phyloP scores from a whole-genome alignment of 2,888 invertebrate genomes.

The Heliconius hortense region DNA sequence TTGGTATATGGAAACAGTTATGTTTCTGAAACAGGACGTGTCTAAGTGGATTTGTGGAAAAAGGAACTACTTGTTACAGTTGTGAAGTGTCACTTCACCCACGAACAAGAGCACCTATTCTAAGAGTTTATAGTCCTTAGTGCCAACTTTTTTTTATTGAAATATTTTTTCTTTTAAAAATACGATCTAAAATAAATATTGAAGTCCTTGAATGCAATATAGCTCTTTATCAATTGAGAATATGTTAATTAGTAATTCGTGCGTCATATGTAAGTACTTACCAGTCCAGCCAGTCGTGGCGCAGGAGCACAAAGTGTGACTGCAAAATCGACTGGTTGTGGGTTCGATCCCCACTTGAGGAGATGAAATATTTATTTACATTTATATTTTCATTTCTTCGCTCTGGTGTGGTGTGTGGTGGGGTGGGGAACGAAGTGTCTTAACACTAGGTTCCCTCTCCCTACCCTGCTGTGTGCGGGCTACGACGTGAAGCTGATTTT shows the following conservation, averaged over 20 bases:
- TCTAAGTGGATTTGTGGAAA: constrained; percentile 28
- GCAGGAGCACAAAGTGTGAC: no score
- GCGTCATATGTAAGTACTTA: not conserved
- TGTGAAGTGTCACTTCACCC: constrained; percentile 8
- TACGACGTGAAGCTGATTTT: no score
- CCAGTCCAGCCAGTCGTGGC: no score
- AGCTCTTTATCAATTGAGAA: not conserved
- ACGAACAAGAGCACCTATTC: constrained; percentile 1
- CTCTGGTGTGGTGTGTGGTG: no score
- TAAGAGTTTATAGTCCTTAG: constrained; percentile 7
- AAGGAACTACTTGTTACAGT: constrained; percentile 11
- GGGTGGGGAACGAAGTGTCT: no score
- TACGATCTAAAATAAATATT: not conserved
- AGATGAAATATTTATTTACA: no score
- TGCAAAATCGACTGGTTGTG: no score
- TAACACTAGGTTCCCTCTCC: no score
- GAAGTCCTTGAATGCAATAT: not conserved
- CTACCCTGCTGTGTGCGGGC: no score
- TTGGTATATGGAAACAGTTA: not conserved
- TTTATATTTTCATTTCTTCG: no score
- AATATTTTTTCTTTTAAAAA: not conserved
- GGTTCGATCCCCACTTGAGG: no score
- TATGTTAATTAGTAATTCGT: not conserved
- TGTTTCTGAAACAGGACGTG: constrained; percentile 27
- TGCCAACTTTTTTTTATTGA: not conserved